A percentile compares a stretch with the other conserved stretches of the same genome.
Conservation (phyloP, 2,888 invertebrate genomes). For the Cerastis rubricosa region DNA sequence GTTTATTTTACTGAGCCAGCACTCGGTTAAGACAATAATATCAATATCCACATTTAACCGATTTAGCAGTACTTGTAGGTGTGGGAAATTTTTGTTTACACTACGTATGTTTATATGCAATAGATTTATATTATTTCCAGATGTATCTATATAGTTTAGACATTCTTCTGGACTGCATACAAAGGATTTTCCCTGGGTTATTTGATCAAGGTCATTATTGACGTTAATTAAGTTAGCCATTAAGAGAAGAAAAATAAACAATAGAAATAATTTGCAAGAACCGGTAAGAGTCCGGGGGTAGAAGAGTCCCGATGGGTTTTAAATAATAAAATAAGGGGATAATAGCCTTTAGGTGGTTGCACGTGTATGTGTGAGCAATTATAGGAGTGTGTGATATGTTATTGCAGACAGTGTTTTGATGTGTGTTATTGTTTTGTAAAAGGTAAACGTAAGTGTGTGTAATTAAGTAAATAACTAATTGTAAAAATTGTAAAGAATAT, state of each 20-base stretch:
- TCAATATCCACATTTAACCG: background rate
- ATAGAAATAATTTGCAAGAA: background rate
- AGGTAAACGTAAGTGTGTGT: background rate
- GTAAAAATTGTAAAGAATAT: background rate
- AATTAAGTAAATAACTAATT: background rate
- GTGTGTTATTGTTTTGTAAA: constrained; percentile 8
- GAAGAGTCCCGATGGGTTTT: background rate
- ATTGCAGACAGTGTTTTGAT: too few relatives aligned
- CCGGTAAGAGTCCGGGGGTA: background rate
- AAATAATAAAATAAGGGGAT: background rate
- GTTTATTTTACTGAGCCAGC: constrained; percentile 11
- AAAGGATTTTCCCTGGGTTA: constrained; percentile 5
- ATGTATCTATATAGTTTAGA: background rate
- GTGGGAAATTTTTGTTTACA: constrained; percentile 10
- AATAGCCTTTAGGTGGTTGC: constrained; percentile 7
- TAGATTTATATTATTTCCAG: background rate
- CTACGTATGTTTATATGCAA: constrained; percentile 8
- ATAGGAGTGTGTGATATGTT: too few relatives aligned
- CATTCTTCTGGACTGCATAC: constrained; percentile 7
- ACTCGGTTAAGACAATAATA: too few relatives aligned
- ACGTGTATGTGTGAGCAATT: background rate
- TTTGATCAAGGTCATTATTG: constrained; percentile 5
- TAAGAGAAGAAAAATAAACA: background rate
- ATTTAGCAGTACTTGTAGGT: constrained; percentile 4
- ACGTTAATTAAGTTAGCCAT: constrained; percentile 14